Evolutionary conservation across 2,888 invertebrate species (phyloP).

Genomic region (Eristalis tenax): DNA sequence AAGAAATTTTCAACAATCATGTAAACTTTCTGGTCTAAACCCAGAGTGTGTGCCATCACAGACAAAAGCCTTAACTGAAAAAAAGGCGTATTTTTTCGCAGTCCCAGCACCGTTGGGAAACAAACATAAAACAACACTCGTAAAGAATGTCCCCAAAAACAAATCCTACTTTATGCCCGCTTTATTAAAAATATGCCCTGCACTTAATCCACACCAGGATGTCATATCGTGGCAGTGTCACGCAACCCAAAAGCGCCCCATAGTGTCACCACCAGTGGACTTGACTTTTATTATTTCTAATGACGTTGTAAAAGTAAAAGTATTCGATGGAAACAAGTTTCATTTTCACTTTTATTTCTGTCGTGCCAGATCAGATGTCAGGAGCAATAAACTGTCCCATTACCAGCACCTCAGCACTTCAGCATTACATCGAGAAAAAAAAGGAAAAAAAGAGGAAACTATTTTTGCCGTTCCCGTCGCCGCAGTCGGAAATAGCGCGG

Average conservation of each 20-base stretch:
- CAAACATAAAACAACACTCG: not conserved
- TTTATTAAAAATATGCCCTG: not conserved
- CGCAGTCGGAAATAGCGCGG: slow-evolving; percentile 40
- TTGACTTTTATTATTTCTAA: slow-evolving; percentile 6
- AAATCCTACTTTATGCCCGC: not conserved
- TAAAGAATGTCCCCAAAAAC: not conserved
- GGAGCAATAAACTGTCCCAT: slow-evolving; percentile 39
- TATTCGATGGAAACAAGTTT: slow-evolving; percentile 19
- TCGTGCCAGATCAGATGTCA: slow-evolving; percentile 13
- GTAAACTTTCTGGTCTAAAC: no score
- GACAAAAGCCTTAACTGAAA: no score
- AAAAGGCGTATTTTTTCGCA: no score
- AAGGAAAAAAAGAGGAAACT: not conserved
- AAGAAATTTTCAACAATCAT: no score
- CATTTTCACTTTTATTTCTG: slow-evolving; percentile 36
- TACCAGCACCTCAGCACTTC: not conserved
- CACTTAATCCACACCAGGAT: not conserved
- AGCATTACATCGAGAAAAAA: not conserved
- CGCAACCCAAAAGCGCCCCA: not conserved
- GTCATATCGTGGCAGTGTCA: not conserved
- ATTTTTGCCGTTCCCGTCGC: slow-evolving; percentile 17
- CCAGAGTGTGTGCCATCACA: no score
- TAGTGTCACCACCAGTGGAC: not conserved
- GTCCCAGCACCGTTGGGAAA: no score
- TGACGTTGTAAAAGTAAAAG: slow-evolving; percentile 34